Evolutionary conservation across 2,113 vertebrate genomes (phyloP), one percentile per base, ranked within the genome.

Genomic region (Aegithalos caudatus): DNA sequence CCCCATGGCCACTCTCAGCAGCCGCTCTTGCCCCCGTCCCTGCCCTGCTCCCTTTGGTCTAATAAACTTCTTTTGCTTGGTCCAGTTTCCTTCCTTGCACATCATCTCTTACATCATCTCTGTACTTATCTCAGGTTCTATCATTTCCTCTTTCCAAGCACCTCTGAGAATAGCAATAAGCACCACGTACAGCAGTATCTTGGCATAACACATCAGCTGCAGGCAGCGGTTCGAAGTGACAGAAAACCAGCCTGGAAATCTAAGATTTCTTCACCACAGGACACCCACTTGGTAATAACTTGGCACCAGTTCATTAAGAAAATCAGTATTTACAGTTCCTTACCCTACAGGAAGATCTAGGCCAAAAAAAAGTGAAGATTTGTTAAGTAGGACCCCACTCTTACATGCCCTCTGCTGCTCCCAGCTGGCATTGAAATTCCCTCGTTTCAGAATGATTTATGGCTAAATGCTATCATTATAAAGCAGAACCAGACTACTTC

Each of bases 401-500:
- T 56, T 42, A 40, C 0, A 2, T 94, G 95, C 93, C 94, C 94
- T 91, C 97, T 97, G 89, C 95, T 92, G 97, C 80, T 94, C 56
- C 84, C 70, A 65, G 12, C 64, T 16, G n/a, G 79, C 89, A 92
- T 0, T 80, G 86, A 73, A 83, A 76, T 57, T 78, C 42, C 50
- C 25, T 47, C 45, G n/a, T 95, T 95, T 84, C 95, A 90, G 74
- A 88, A 83, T 96, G 94, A 98, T 94, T 97, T 97, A 97, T 86
- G 88, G 60, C 87, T 88, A 94, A 97, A 96, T 84, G 89, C 87
- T 96, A 88, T 96, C 94, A 95, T 86, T 86, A 80, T 69, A 97
- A 97, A 98, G 96, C 85, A 93, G 95, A 97, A 94, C 61, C 93
- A 97, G 95, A 50, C 82, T 81, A 33, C 64, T 94, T 88, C 93